Conservation (phyloP, 2,113 vertebrate species). For the Perca flavescens region DNA sequence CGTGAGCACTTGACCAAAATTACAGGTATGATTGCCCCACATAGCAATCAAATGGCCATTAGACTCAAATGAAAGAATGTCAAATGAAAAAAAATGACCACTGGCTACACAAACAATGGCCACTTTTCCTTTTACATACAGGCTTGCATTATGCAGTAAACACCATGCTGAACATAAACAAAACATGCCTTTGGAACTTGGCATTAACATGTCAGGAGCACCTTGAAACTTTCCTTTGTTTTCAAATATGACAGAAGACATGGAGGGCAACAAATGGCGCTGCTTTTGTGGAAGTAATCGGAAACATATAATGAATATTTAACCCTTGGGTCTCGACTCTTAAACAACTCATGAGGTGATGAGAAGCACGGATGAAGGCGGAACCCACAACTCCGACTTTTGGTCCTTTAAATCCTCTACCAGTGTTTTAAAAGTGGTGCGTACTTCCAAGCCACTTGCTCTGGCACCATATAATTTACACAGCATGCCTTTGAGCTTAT, state of each 20-base stretch:
- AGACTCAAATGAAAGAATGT: conserved; percentile 29
- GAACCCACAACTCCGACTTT: conserved; percentile 39
- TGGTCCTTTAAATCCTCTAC: conserved; percentile 65
- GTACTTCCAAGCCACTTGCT: conserved; percentile 70
- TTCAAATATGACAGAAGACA: background rate
- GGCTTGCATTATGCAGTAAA: conserved; percentile 53
- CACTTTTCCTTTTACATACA: conserved; percentile 63
- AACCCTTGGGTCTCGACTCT: background rate
- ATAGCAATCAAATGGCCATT: conserved; percentile 63
- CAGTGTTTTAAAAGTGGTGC: conserved; percentile 64
- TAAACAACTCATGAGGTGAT: background rate
- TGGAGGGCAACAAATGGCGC: background rate
- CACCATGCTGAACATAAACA: conserved; percentile 44
- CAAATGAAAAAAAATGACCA: conserved; percentile 26
- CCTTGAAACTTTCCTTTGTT: conserved; percentile 1
- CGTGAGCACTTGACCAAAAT: conserved; percentile 69
- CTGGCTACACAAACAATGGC: conserved; percentile 65
- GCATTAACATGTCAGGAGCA: conserved; percentile 2
- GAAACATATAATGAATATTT: background rate
- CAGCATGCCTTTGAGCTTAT: conserved; percentile 80
- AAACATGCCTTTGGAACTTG: conserved; percentile 30
- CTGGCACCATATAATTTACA: conserved; percentile 81
- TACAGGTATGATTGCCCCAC: conserved; percentile 57
- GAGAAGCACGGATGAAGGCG: conserved; percentile 24
- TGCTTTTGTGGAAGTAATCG: background rate